phyloP scores from a whole-genome alignment of 2,797 vertebrate genomes.

The Typhlichthys subterraneus region DNA sequence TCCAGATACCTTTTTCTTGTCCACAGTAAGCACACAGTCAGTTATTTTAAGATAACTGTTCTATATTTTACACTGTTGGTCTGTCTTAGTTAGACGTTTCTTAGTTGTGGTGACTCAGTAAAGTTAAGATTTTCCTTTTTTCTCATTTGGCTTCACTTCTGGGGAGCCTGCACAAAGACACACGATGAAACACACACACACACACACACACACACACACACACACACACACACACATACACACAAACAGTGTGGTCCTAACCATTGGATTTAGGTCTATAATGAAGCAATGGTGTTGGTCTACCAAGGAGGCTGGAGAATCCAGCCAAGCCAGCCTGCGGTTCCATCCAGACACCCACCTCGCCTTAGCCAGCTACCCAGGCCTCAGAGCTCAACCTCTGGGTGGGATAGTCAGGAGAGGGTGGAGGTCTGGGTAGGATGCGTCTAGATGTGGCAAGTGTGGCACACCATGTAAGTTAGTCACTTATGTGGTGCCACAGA shows the following conservation, averaged over 20 bases:
- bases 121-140: conserved; percentile 24
- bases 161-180: conserved; percentile 22
- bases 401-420: conserved; percentile 73
- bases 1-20: conserved; percentile 51
- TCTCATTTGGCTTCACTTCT: conserved; percentile 45
- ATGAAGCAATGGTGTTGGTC: conserved; percentile 69
- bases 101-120: conserved; percentile 43
- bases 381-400: conserved; percentile 68
- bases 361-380: conserved; percentile 54
- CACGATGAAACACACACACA: conserved; percentile 25
- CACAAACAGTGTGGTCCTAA: conserved; percentile 55
- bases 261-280: conserved; percentile 67
- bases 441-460: conserved; percentile 71
- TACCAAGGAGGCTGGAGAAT: conserved; percentile 67
- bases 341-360: conserved; percentile 75
- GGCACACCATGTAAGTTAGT: conserved; percentile 62
- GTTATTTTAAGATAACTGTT: conserved; percentile 64
- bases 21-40: conserved; percentile 30
- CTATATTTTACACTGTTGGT: conserved; percentile 50
- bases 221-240: conserved; percentile 18
- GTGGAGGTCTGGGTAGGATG: conserved; percentile 62
- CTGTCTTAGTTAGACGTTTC: conserved; percentile 40
- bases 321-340: conserved; percentile 71
- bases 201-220: conserved; percentile 52
- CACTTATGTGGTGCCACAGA: conserved; percentile 66